Evolutionary conservation across 2,113 vertebrate genomes (phyloP).

Genomic region (Oncorhynchus keta): DNA sequence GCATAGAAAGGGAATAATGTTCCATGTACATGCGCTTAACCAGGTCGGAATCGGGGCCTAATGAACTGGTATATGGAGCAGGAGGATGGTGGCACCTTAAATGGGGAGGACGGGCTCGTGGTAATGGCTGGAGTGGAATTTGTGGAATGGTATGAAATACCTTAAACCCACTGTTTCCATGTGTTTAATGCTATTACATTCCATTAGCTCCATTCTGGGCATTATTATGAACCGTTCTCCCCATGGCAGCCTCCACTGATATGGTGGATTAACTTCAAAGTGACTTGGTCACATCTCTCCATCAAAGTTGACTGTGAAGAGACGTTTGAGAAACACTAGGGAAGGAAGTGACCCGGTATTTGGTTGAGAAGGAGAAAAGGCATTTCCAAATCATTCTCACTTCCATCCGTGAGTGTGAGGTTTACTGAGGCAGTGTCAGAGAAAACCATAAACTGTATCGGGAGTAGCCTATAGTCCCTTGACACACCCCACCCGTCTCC

Average conservation of each 20-base stretch:
- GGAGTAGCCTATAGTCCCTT: constrained; percentile 47
- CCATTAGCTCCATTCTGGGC: too few relatives aligned
- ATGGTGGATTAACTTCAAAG: not conserved
- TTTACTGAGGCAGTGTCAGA: constrained; percentile 52
- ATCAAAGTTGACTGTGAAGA: not conserved
- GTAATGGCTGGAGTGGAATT: too few relatives aligned
- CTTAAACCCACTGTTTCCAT: too few relatives aligned
- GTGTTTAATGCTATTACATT: too few relatives aligned
- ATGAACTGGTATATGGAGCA: too few relatives aligned
- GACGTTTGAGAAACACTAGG: constrained; percentile 28
- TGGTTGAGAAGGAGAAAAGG: constrained; percentile 1
- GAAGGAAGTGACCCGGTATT: constrained; percentile 16
- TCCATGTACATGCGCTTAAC: too few relatives aligned
- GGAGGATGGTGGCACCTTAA: too few relatives aligned
- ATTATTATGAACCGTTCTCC: too few relatives aligned
- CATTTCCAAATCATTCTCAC: constrained; percentile 39
- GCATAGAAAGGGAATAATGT: too few relatives aligned
- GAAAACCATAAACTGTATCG: constrained; percentile 51
- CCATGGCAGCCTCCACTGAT: not conserved
- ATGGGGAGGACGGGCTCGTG: too few relatives aligned
- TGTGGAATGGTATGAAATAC: too few relatives aligned
- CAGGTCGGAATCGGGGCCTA: too few relatives aligned
- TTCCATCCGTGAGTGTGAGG: constrained; percentile 25
- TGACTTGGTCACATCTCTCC: not conserved
- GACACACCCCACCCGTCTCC: constrained; percentile 68